A percentile compares a stretch with the other conserved stretches of the same genome.
Conservation (phyloP, 2,113 vertebrate genomes). For the Scalopus aquaticus region DNA sequence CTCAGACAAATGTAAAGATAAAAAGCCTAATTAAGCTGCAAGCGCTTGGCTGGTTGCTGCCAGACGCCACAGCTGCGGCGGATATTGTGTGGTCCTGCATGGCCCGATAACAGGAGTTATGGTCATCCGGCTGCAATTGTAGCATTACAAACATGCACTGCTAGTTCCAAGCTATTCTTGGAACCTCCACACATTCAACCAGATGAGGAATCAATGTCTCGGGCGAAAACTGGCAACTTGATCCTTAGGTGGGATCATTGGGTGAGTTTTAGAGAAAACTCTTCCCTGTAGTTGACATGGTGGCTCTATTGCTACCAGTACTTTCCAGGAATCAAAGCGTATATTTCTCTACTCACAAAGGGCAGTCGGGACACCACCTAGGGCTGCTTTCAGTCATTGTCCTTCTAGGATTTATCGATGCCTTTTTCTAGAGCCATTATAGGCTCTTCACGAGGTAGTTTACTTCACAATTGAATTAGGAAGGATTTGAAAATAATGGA, state of each 20-base stretch:
- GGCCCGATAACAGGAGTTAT: conserved; percentile 61
- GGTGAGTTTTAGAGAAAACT: not conserved
- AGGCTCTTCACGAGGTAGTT: conserved; percentile 65
- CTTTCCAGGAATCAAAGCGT: not conserved
- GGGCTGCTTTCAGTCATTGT: not conserved
- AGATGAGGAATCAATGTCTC: rapidly evolving
- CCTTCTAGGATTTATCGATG: not conserved
- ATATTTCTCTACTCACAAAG: not conserved
- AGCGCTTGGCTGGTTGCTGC: conserved; percentile 83
- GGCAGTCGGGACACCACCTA: rapidly evolving
- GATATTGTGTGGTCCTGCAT: conserved; percentile 69
- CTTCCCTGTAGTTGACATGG: not conserved
- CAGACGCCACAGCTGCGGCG: conserved; percentile 89
- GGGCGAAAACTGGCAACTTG: not conserved
- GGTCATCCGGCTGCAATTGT: not conserved
- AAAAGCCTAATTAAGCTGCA: conserved; percentile 91
- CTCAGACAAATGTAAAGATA: conserved; percentile 89
- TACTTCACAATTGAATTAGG: conserved; percentile 75
- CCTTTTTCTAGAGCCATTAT: conserved; percentile 26
- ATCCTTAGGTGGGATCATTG: not conserved
- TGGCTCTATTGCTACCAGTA: not conserved
- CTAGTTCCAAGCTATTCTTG: conserved; percentile 39
- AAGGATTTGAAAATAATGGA: conserved; percentile 75
- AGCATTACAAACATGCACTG: not conserved
- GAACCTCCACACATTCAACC: not conserved